phyloP scores from a whole-genome alignment of 1,140 invertebrate genomes.

The Amphibalanus amphitrite region DNA sequence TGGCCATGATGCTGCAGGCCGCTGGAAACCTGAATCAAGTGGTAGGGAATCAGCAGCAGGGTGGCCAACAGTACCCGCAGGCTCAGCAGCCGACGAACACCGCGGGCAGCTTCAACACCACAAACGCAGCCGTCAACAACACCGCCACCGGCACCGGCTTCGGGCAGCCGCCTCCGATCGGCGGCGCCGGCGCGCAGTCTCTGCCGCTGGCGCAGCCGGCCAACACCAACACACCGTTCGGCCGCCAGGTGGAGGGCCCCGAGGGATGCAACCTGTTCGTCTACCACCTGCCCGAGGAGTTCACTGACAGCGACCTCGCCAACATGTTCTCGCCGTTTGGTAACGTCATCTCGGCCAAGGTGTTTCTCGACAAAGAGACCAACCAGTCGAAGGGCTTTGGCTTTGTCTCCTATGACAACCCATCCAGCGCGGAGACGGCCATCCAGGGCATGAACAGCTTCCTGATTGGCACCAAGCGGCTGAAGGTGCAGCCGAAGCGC shows the following conservation, averaged over 20 bases:
- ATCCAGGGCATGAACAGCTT: constrained; percentile 96
- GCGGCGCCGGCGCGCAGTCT: too few relatives aligned
- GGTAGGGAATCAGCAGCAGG: too few relatives aligned
- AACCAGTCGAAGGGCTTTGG: constrained; percentile 96
- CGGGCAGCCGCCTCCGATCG: too few relatives aligned
- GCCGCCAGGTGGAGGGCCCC: constrained; percentile 70
- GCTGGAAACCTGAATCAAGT: too few relatives aligned
- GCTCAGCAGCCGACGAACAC: too few relatives aligned
- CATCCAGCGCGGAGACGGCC: constrained; percentile 75
- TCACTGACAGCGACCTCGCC: constrained; percentile 82
- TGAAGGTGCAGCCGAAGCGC: constrained; percentile 94
- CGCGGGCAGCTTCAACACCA: too few relatives aligned
- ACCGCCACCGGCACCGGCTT: too few relatives aligned
- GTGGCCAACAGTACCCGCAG: too few relatives aligned
- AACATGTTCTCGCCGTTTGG: constrained; percentile 91
- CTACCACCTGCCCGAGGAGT: constrained; percentile 96
- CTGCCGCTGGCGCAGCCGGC: too few relatives aligned
- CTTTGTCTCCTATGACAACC: constrained; percentile 93
- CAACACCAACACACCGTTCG: too few relatives aligned
- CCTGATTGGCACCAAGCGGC: constrained; percentile 89
- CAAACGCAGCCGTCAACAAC: too few relatives aligned
- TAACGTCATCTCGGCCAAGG: constrained; percentile 92
- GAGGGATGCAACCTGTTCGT: constrained; percentile 97
- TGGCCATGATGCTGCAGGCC: too few relatives aligned
- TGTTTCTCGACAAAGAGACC: constrained; percentile 98